Evolutionary conservation across 2,888 invertebrate genomes (phyloP).

Genomic region (Glyphotaelius pellucidus): DNA sequence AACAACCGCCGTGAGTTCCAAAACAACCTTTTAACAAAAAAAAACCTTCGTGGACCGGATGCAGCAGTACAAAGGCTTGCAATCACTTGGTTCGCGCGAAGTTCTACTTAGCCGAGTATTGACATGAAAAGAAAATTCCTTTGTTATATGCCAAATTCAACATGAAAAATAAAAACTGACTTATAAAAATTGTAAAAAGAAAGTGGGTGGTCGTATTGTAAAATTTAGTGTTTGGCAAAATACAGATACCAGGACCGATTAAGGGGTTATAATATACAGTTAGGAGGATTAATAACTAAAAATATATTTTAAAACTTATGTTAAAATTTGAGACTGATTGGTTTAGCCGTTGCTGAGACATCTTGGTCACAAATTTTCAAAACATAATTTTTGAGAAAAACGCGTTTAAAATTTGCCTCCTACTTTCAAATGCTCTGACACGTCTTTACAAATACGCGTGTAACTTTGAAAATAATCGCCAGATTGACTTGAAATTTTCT

Average conservation of each 20-base stretch:
- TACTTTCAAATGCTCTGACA: no score
- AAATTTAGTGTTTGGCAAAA: neutral
- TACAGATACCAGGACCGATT: neutral
- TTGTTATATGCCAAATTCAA: neutral
- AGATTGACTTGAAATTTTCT: no score
- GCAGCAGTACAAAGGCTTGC: neutral
- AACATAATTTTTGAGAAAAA: no score
- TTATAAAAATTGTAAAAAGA: neutral
- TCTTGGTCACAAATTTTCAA: no score
- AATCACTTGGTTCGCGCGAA: neutral
- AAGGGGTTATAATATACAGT: no score
- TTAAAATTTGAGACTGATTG: no score
- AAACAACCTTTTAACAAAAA: neutral
- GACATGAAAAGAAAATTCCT: neutral
- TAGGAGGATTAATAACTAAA: no score
- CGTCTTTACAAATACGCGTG: no score
- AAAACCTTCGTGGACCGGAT: neutral
- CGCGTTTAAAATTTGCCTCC: no score
- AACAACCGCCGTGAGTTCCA: neutral
- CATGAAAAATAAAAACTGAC: neutral
- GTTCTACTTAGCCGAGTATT: neutral
- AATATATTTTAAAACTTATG: no score
- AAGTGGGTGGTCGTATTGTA: neutral
- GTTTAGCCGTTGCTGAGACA: no score
- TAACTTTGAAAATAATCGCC: no score